Base-by-base conservation (phyloP, 1,140 invertebrate species). In the Drosophila arizonae region DNA sequence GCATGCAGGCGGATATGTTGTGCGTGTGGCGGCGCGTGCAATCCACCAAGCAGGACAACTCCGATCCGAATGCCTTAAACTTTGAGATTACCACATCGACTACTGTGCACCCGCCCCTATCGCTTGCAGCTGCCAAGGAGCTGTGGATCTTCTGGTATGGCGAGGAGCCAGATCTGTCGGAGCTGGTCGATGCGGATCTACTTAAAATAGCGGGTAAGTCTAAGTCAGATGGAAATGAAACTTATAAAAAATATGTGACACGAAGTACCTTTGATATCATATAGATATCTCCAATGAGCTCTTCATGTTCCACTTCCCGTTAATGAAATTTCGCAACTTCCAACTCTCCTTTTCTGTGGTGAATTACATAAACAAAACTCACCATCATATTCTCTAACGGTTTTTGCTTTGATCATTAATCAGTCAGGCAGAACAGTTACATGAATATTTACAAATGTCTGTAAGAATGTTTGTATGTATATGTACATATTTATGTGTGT, bases 141-240 rank as follows among this genome's bases (percentile, higher is more conserved):
- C 94, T 99, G 13, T 99, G 98, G 98, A 97, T 99, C 90, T 99
- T 99, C 93, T 99, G 98, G 98, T 99, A 99, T 93, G 98, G 98
- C 85, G 97, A 99, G 92, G 97, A 99, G 93, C 98, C 98, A 30
- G 96, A 98, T 92, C 94, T 98, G 56, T 95, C 94, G 90, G 95
- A 96, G 79, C 93, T 97, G 64, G 95, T 97, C 67, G 95, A 96
- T 54, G 95, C 95, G 4, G 96, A 97, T 92, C 94, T 97, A 62
- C 94, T 96, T 55, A 93, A 82, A 87, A 73, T 94, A 75, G 94
- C 94, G 81, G 96, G 96, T 96, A 92, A 95, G 95, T 94, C 6
- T 26, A 68, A 41, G 8, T 24, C 21, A 24, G 2, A 24, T 24
- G 33, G 6, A 15, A 51, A 54, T 6, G 0, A 39, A 41, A 6